A percentile compares a stretch with the other conserved stretches of the same genome.
These are phyloP conservation scores for Drosophila guanche DNA, from an alignment of 1,140 invertebrate genomes.

Conservation along the genomic window DNA sequence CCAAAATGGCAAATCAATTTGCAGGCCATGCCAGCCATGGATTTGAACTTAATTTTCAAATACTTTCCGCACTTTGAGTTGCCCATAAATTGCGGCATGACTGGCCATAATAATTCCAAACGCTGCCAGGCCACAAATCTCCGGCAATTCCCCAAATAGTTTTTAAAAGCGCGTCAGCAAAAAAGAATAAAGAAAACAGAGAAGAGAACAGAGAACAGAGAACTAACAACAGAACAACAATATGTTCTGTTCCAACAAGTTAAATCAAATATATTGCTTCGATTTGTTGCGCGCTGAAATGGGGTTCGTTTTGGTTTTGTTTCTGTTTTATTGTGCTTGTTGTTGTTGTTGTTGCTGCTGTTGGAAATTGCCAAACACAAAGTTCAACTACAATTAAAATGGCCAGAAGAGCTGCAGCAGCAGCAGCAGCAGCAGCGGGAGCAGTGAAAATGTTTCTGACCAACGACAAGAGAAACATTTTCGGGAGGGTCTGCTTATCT, in stretches of 20 bases:
- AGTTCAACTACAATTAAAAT: constrained; percentile 78
- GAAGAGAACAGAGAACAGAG: constrained; percentile 1
- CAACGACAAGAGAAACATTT: constrained; percentile 40
- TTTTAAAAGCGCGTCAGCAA: constrained; percentile 70
- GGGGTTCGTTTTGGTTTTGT: constrained; percentile 35
- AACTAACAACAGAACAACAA: constrained; percentile 43
- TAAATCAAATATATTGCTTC: constrained; percentile 78
- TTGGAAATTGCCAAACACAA: constrained; percentile 54
- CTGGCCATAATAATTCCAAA: constrained; percentile 48
- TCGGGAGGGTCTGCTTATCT: constrained; percentile 56
- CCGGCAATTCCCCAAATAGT: constrained; percentile 77
- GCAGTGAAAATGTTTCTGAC: constrained; percentile 41
- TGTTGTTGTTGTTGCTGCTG: constrained; percentile 7
- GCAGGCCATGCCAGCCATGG: neutral
- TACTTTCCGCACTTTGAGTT: constrained; percentile 10
- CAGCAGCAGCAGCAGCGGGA: constrained; percentile 18
- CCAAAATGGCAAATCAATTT: constrained; percentile 5
- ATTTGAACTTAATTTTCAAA: constrained; percentile 25
- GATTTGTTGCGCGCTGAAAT: constrained; percentile 45
- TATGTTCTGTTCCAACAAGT: constrained; percentile 70
- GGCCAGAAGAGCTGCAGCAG: constrained; percentile 21
- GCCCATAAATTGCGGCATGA: constrained; percentile 57
- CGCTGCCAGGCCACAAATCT: constrained; percentile 70
- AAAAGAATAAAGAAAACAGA: constrained; percentile 52
- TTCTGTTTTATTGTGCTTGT: constrained; percentile 14